Conservation (phyloP, 2,113 vertebrate genomes). For the Chloebia gouldiae region DNA sequence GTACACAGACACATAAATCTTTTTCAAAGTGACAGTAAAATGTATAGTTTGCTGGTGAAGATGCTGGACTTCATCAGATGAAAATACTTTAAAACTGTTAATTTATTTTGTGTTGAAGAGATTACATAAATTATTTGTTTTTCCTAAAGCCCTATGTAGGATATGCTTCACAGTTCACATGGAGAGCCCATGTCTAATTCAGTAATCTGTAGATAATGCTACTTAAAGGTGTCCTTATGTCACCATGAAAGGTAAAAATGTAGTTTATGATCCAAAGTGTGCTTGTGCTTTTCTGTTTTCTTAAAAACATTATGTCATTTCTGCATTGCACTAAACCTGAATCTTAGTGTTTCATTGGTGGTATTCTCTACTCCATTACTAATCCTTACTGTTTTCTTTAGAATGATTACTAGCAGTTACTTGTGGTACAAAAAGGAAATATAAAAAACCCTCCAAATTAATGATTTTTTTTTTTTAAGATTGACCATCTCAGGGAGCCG, state of each 20-base stretch:
- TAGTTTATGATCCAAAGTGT: neutral
- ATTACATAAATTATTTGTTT: neutral
- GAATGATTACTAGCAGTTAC: neutral
- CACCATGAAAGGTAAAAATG: neutral
- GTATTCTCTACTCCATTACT: neutral
- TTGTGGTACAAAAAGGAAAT: neutral
- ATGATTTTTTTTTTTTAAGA: constrained; percentile 4
- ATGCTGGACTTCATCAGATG: neutral
- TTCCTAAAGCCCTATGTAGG: neutral
- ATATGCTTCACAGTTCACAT: neutral
- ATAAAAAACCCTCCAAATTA: fast-evolving
- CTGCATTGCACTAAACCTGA: neutral
- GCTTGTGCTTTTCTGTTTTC: neutral
- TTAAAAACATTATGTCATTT: neutral
- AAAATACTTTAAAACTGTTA: neutral
- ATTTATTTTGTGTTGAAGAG: neutral
- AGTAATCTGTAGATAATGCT: neutral
- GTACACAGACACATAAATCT: neutral
- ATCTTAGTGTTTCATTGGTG: neutral
- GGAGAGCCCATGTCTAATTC: neutral
- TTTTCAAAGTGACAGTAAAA: neutral
- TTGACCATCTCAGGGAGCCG: constrained; percentile 7
- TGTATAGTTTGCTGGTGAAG: fast-evolving
- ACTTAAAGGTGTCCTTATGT: neutral
- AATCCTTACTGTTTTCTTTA: neutral